These are phyloP conservation scores for Arvicanthis niloticus DNA, from an alignment of 2,113 vertebrate species.

Conservation along the genomic window DNA sequence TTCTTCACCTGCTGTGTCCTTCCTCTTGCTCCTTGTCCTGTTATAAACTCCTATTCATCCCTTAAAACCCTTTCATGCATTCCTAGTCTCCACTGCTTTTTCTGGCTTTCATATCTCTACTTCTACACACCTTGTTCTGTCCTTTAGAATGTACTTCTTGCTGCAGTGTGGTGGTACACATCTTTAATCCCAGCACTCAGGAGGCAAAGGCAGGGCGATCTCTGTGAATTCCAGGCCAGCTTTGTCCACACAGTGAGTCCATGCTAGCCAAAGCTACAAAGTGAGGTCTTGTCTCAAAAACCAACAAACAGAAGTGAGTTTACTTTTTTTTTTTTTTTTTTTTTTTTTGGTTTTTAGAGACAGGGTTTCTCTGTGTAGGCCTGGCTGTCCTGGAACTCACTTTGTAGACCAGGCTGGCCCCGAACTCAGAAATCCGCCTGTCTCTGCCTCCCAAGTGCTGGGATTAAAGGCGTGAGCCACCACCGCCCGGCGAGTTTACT, in stretches of 20 bases:
- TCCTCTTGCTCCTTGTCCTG: not conserved
- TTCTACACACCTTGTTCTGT: not conserved
- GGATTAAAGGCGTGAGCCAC: no score
- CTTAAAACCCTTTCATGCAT: conserved; percentile 53
- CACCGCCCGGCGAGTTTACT: no score
- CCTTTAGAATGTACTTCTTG: not conserved
- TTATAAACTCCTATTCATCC: conserved; percentile 56
- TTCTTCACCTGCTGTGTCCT: not conserved
- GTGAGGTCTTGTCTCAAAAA: not conserved
- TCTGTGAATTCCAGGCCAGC: not conserved
- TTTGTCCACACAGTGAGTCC: no score
- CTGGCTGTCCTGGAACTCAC: no score
- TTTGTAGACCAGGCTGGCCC: no score
- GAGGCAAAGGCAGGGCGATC: not conserved
- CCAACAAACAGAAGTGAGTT: not conserved
- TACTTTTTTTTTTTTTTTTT: no score
- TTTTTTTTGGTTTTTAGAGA: no score
- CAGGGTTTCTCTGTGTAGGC: no score
- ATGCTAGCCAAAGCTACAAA: not conserved
- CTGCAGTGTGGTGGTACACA: not conserved
- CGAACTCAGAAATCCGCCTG: no score
- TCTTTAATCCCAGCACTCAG: not conserved
- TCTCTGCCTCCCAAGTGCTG: no score
- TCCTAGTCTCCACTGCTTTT: not conserved
- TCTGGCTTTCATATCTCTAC: conserved; percentile 9